These are phyloP conservation scores for Polydrusus pterygomalis DNA, from an alignment of 2,888 invertebrate genomes.

Conservation along the genomic window DNA sequence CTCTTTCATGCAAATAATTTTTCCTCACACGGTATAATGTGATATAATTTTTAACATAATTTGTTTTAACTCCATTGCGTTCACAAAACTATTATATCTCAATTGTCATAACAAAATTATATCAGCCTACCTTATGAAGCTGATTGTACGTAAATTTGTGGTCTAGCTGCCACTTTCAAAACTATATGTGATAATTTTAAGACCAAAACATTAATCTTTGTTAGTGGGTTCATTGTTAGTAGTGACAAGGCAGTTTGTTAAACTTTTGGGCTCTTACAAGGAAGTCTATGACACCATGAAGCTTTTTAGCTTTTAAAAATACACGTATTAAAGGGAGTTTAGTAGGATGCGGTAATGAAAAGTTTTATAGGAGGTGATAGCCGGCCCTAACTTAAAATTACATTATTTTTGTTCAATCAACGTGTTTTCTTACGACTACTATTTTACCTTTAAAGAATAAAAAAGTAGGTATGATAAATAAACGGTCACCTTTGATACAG, in stretches of 20 bases:
- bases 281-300: constrained; percentile 33
- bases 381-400: no score
- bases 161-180: constrained; percentile 31
- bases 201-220: constrained; percentile 67
- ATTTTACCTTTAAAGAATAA: no score
- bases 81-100: constrained; percentile 21
- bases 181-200: constrained; percentile 61
- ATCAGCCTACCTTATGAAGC: constrained; percentile 25
- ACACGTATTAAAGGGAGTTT: neutral
- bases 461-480: no score
- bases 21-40: no score
- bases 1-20: no score
- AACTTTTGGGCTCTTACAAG: constrained; percentile 40
- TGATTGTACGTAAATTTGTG: constrained; percentile 21
- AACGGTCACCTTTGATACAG: no score
- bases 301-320: constrained; percentile 25
- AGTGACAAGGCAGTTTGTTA: constrained; percentile 64
- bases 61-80: neutral
- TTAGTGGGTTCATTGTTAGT: constrained; percentile 66
- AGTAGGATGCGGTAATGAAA: no score
- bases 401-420: no score
- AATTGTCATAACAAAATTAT: constrained; percentile 27
- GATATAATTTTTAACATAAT: neutral
- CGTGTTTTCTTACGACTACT: no score
- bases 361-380: no score